Conservation (phyloP, 1,140 invertebrate species). For the Diabrotica undecimpunctata region DNA sequence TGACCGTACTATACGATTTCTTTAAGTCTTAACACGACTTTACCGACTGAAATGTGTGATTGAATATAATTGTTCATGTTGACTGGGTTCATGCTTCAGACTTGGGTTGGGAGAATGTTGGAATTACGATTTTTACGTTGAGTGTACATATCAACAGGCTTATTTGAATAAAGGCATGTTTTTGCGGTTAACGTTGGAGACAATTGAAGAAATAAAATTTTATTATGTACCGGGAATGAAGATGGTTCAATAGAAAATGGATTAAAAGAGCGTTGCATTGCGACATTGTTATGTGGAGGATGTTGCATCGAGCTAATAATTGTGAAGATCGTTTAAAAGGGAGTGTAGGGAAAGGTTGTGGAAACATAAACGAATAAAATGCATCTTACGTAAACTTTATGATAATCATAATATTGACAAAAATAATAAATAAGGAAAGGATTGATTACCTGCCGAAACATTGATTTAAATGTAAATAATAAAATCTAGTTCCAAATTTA, state of each 20-base stretch:
- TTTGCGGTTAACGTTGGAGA: not conserved
- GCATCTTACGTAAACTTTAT: too few species aligned
- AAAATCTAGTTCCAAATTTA: too few species aligned
- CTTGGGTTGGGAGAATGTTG: not conserved
- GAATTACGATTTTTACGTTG: not conserved
- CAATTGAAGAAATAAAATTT: slow-evolving; percentile 1
- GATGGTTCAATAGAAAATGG: not conserved
- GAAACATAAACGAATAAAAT: too few species aligned
- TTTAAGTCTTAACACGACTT: not conserved
- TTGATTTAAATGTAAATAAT: too few species aligned
- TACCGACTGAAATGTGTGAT: not conserved
- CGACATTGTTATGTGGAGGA: too few species aligned
- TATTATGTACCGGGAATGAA: not conserved
- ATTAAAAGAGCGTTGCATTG: not conserved
- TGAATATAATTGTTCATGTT: not conserved
- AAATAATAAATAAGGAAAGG: too few species aligned
- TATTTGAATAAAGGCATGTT: slow-evolving; percentile 1
- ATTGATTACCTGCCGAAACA: too few species aligned
- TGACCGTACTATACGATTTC: not conserved
- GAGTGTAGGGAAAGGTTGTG: too few species aligned
- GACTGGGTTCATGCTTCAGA: not conserved
- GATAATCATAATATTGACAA: too few species aligned
- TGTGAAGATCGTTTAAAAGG: too few species aligned
- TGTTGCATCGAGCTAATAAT: too few species aligned
- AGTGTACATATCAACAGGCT: not conserved